Evolutionary conservation across 2,888 invertebrate species (phyloP).

Genomic region (Vandiemenella viatica): DNA sequence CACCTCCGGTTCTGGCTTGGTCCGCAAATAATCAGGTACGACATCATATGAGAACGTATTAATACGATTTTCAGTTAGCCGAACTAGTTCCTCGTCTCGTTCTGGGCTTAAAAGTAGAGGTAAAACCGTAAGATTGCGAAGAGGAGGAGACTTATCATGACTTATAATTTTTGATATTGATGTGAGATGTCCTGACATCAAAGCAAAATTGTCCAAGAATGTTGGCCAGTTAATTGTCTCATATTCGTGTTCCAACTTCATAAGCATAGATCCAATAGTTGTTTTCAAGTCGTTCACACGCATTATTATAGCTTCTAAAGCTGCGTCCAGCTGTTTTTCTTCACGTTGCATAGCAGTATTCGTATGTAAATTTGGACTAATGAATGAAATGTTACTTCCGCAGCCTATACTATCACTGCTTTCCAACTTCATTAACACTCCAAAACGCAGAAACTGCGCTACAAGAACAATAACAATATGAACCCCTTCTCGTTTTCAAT

Average conservation of each 20-base stretch:
- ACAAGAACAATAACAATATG: too few relatives aligned
- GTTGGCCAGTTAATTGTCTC: constrained; percentile 87
- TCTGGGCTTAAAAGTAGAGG: constrained; percentile 80
- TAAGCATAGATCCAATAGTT: constrained; percentile 69
- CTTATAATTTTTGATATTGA: constrained; percentile 77
- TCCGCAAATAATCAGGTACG: constrained; percentile 85
- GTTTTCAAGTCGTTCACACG: constrained; percentile 78
- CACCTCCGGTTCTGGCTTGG: constrained; percentile 87
- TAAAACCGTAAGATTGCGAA: constrained; percentile 71
- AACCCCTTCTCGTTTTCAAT: too few relatives aligned
- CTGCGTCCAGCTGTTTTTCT: constrained; percentile 79
- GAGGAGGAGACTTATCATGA: constrained; percentile 73
- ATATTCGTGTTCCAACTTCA: constrained; percentile 83
- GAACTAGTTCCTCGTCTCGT: constrained; percentile 69
- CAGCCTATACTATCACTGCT: too few relatives aligned
- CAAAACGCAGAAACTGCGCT: too few relatives aligned
- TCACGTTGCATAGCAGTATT: constrained; percentile 88
- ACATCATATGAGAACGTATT: constrained; percentile 88
- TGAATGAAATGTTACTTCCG: too few relatives aligned
- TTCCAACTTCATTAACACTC: too few relatives aligned
- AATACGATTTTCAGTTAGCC: constrained; percentile 77
- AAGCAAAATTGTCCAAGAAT: constrained; percentile 85
- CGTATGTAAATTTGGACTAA: too few relatives aligned
- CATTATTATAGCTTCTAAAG: constrained; percentile 70
- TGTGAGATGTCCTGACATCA: constrained; percentile 85